Evolutionary conservation across 2,797 vertebrate genomes (phyloP).

Genomic region (Serranus cabrilla): DNA sequence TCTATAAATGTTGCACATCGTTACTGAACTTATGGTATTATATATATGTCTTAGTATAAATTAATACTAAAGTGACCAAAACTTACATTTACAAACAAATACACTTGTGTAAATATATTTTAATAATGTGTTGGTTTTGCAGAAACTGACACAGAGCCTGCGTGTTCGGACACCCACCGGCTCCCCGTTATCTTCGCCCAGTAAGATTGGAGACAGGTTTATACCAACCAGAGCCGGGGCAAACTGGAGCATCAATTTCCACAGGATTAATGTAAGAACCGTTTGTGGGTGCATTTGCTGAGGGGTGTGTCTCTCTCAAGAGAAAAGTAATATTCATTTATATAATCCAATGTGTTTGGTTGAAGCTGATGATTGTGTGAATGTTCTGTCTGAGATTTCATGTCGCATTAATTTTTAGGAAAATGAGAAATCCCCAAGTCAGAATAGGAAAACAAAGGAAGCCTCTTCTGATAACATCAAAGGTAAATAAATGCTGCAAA

Average conservation of each 20-base stretch:
- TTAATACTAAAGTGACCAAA: background rate
- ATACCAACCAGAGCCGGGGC: slow-evolving; percentile 94
- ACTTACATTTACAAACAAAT: background rate
- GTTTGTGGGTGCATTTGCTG: background rate
- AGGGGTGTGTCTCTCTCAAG: background rate
- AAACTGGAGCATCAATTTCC: slow-evolving; percentile 97
- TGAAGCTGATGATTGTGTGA: slow-evolving; percentile 16
- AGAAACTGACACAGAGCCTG: slow-evolving; percentile 87
- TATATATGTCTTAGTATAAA: background rate
- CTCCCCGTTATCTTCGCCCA: slow-evolving; percentile 94
- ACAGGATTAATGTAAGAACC: slow-evolving; percentile 90
- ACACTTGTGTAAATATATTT: background rate
- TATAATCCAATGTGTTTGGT: background rate
- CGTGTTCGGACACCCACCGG: slow-evolving; percentile 88
- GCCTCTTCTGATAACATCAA: slow-evolving; percentile 93
- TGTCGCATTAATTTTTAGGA: slow-evolving; percentile 81
- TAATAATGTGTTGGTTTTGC: slow-evolving; percentile 21
- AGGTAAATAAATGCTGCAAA: slow-evolving; percentile 80
- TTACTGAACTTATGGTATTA: background rate
- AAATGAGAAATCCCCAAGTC: slow-evolving; percentile 94
- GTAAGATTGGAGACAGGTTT: slow-evolving; percentile 95
- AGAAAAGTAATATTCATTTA: background rate
- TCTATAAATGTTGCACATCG: background rate
- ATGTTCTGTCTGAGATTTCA: background rate
- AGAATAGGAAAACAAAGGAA: slow-evolving; percentile 95